Evolutionary conservation across 2,888 invertebrate genomes (phyloP).

Genomic region (Erannis defoliaria): DNA sequence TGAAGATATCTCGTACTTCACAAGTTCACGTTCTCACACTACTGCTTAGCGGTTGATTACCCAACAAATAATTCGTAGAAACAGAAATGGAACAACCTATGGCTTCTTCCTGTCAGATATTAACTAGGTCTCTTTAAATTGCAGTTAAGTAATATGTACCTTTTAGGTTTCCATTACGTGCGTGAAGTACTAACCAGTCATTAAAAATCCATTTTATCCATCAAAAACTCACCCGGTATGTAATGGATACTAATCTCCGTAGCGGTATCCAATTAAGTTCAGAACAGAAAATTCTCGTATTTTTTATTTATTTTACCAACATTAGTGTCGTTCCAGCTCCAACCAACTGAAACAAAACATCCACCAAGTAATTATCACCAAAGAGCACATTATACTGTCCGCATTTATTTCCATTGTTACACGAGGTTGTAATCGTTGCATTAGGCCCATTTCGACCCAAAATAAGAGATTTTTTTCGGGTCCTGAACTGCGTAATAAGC

Average conservation of each 20-base stretch:
- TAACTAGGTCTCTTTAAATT: no score
- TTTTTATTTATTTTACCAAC: not conserved
- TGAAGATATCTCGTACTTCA: no score
- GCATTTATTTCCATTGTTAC: constrained; percentile 21
- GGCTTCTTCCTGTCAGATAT: no score
- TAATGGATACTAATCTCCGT: not conserved
- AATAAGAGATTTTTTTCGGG: constrained; percentile 56
- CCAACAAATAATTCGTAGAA: no score
- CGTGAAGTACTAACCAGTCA: no score
- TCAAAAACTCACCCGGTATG: no score
- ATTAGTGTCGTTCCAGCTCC: not conserved
- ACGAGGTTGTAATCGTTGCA: constrained; percentile 31
- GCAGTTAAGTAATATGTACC: no score
- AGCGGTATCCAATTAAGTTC: not conserved
- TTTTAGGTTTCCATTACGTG: no score
- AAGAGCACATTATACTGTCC: constrained; percentile 22
- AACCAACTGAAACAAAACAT: constrained; percentile 18
- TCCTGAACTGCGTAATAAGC: constrained; percentile 73
- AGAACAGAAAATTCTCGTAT: not conserved
- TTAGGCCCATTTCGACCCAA: constrained; percentile 36
- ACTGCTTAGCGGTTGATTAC: no score
- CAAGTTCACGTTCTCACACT: no score
- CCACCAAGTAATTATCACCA: constrained; percentile 26
- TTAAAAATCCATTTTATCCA: no score
- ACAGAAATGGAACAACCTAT: no score